Conservation (phyloP, 2,113 vertebrate species). For the Sminthopsis crassicaudata region DNA sequence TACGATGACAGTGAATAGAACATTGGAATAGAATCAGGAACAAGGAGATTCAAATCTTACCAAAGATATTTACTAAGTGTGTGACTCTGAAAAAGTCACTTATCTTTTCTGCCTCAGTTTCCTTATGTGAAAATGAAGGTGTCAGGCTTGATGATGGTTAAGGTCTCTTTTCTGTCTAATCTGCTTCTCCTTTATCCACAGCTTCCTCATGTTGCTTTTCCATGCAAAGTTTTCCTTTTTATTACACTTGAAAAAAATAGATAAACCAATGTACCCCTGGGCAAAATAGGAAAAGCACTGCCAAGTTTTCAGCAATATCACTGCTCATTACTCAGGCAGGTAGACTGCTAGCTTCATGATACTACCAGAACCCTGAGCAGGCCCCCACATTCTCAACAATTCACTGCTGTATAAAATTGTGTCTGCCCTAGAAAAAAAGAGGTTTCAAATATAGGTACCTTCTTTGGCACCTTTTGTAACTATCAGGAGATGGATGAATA, state of each 20-base stretch:
- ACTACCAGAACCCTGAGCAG: neutral
- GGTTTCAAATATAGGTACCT: neutral
- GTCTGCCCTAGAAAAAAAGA: neutral
- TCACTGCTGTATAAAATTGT: neutral
- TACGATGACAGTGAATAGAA: neutral
- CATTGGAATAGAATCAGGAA: neutral
- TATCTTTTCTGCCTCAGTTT: neutral
- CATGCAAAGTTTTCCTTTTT: neutral
- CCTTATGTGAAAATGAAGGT: neutral
- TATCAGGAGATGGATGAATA: slow-evolving; percentile 14
- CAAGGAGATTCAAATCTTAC: neutral
- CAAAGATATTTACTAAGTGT: neutral
- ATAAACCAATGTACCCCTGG: neutral
- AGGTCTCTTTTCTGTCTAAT: neutral
- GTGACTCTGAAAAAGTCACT: neutral
- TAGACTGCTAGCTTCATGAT: neutral
- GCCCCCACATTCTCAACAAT: neutral
- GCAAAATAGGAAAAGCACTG: neutral
- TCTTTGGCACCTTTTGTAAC: slow-evolving; percentile 22
- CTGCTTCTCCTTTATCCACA: neutral
- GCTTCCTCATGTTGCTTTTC: neutral
- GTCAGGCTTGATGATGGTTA: neutral
- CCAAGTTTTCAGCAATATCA: neutral
- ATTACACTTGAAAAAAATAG: neutral
- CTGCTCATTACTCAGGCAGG: neutral